Conservation (phyloP, 2,888 invertebrate genomes). For the Papilio protenor region DNA sequence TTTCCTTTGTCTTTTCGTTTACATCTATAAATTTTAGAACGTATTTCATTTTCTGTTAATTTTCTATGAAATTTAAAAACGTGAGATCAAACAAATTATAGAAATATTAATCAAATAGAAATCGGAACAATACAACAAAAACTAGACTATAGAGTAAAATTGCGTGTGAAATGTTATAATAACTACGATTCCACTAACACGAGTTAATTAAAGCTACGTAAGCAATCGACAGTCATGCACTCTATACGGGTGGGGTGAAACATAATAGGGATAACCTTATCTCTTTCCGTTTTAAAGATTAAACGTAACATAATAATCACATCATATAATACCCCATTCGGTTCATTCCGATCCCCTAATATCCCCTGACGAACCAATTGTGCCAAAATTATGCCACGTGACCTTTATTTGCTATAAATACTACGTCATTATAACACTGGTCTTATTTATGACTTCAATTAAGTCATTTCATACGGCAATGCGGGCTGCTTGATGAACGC, state of each 20-base stretch:
- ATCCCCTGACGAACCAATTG: conserved; percentile 71
- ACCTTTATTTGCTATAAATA: conserved; percentile 77
- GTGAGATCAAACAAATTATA: neutral
- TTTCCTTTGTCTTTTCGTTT: neutral
- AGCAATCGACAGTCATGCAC: conserved; percentile 21
- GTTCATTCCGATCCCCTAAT: conserved; percentile 65
- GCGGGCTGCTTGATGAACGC: conserved; percentile 67
- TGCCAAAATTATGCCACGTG: conserved; percentile 78
- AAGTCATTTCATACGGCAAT: conserved; percentile 71
- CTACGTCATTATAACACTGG: conserved; percentile 70
- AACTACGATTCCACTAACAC: neutral
- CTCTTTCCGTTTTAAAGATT: conserved; percentile 62
- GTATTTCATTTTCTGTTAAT: neutral
- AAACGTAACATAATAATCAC: conserved; percentile 75
- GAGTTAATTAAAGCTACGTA: conserved; percentile 33
- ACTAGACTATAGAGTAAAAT: conserved; percentile 8
- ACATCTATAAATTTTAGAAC: neutral
- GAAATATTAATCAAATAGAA: conserved; percentile 5
- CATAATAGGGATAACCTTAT: conserved; percentile 47
- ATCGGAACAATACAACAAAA: neutral
- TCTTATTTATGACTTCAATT: conserved; percentile 78
- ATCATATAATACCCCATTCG: conserved; percentile 69
- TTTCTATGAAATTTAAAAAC: neutral
- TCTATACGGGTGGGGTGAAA: conserved; percentile 43
- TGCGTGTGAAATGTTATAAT: conserved; percentile 33